Evolutionary conservation across 2,888 invertebrate species (phyloP).

Genomic region (Pammene aurita): DNA sequence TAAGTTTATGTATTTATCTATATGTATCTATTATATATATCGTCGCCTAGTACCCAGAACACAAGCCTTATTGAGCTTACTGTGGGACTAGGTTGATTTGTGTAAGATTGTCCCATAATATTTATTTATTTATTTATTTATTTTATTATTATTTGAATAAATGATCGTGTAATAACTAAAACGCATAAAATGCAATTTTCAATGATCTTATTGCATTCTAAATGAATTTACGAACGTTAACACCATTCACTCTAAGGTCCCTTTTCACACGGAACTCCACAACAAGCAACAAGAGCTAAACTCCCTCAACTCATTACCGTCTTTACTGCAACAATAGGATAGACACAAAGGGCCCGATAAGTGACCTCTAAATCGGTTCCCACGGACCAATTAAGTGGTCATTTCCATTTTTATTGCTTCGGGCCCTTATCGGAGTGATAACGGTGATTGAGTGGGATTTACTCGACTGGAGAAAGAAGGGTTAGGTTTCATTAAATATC

Average conservation of each 20-base stretch:
- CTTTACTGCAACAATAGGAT: conserved; percentile 27
- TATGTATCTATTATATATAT: no score
- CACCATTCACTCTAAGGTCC: no score
- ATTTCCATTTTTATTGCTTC: conserved; percentile 35
- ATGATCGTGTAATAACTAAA: no score
- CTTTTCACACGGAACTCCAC: background rate
- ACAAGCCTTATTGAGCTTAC: no score
- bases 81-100: no score
- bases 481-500: background rate
- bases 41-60: no score
- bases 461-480: conserved; percentile 1
- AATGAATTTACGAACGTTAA: background rate
- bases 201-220: background rate
- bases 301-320: conserved; percentile 20
- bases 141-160: no score
- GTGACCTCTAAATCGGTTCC: conserved; percentile 23
- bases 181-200: no score
- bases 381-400: conserved; percentile 30
- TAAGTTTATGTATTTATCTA: no score
- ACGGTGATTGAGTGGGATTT: conserved; percentile 16
- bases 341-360: conserved; percentile 29
- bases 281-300: background rate
- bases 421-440: conserved; percentile 23
- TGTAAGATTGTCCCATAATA: no score
- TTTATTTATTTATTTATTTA: no score